phyloP scores from a whole-genome alignment of 2,113 vertebrate species.

The Cynocephalus volans region DNA sequence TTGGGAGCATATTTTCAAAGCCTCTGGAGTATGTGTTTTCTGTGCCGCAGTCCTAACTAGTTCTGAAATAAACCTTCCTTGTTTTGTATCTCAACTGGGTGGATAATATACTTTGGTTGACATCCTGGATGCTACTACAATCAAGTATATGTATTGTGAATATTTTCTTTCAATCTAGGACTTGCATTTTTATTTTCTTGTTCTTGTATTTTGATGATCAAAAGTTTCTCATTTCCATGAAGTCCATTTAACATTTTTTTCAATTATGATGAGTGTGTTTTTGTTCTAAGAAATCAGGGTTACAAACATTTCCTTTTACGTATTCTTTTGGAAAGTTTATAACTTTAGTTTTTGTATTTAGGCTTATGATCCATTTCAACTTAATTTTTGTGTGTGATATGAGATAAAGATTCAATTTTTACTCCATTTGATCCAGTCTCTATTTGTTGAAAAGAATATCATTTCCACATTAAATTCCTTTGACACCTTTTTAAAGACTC shows the following conservation, averaged over 20 bases:
- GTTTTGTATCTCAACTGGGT: too few species aligned
- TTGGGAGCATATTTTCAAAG: too few species aligned
- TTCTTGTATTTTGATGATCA: neutral
- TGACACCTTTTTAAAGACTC: slow-evolving; percentile 15
- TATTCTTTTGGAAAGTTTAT: slow-evolving; percentile 10
- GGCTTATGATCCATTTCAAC: neutral
- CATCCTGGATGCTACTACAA: neutral
- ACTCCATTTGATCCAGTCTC: neutral
- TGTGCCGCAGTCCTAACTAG: too few species aligned
- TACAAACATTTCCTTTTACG: neutral
- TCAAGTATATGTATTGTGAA: neutral
- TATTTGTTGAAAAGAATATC: neutral
- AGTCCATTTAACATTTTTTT: neutral
- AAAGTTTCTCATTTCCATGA: neutral
- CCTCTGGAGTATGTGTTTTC: too few species aligned
- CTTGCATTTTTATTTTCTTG: slow-evolving; percentile 38
- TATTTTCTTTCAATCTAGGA: slow-evolving; percentile 4
- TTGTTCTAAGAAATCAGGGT: slow-evolving; percentile 19
- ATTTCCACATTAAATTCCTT: neutral
- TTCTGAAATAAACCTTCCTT: too few species aligned
- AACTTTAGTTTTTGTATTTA: slow-evolving; percentile 26
- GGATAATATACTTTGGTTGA: too few species aligned
- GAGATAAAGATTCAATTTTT: neutral
- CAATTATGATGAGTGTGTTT: neutral
- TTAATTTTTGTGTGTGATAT: neutral